Conservation (phyloP, 2,113 vertebrate species). For the Sisor rabdophorus region DNA sequence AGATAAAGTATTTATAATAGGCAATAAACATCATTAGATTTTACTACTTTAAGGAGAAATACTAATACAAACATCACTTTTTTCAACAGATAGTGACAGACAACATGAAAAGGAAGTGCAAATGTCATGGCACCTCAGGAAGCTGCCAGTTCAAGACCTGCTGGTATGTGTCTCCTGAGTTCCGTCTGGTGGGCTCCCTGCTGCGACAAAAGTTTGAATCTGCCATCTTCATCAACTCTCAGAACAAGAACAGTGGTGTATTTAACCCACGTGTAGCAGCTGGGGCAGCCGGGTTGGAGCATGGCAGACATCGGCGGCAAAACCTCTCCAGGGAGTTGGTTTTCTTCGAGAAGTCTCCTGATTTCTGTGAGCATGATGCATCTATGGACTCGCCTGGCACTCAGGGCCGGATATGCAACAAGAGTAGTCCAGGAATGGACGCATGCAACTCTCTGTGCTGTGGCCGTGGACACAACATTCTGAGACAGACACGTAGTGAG, state of each 20-base stretch:
- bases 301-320: constrained; percentile 61
- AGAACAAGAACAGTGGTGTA: constrained; percentile 85
- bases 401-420: constrained; percentile 82
- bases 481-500: constrained; percentile 78
- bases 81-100: constrained; percentile 78
- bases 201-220: constrained; percentile 78
- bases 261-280: constrained; percentile 74
- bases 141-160: constrained; percentile 94
- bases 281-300: constrained; percentile 41
- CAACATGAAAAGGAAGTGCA: constrained; percentile 87
- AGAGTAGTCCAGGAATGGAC: constrained; percentile 79
- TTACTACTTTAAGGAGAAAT: constrained; percentile 1
- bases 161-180: constrained; percentile 87
- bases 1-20: no score
- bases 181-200: constrained; percentile 77
- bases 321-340: constrained; percentile 80
- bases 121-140: constrained; percentile 87
- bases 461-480: constrained; percentile 84
- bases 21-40: no score
- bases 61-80: constrained; percentile 20
- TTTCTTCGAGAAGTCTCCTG: constrained; percentile 87
- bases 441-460: constrained; percentile 84
- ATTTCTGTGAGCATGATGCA: constrained; percentile 80
- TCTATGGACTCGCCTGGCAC: constrained; percentile 78
- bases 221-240: constrained; percentile 82